Evolutionary conservation across 2,888 invertebrate genomes (phyloP).

Genomic region (Emmelina monodactyla): DNA sequence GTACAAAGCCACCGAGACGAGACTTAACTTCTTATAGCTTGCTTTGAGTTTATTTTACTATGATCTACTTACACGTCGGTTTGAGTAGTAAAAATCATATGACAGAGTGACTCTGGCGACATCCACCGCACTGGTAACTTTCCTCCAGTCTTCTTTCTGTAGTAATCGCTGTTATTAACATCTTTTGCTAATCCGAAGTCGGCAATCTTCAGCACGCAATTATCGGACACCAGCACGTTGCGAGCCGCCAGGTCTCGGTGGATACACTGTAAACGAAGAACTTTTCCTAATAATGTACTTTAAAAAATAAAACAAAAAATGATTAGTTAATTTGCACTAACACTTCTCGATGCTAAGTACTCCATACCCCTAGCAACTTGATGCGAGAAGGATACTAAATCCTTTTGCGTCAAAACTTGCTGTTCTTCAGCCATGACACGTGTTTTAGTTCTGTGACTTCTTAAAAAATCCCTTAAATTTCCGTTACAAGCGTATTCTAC

Average conservation of each 20-base stretch:
- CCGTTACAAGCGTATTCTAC: constrained; percentile 92
- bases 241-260: constrained; percentile 97
- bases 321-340: constrained; percentile 59
- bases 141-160: constrained; percentile 97
- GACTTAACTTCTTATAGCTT: too few relatives aligned
- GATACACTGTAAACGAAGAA: constrained; percentile 88
- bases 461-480: constrained; percentile 93
- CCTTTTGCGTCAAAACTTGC: constrained; percentile 83
- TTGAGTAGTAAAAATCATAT: constrained; percentile 92
- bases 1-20: too few relatives aligned
- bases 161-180: constrained; percentile 93
- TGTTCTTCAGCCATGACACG: constrained; percentile 76
- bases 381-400: constrained; percentile 94
- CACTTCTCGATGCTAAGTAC: constrained; percentile 92
- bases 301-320: too few relatives aligned
- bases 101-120: constrained; percentile 97
- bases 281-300: too few relatives aligned
- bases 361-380: constrained; percentile 99
- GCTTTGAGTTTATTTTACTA: too few relatives aligned
- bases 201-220: constrained; percentile 94
- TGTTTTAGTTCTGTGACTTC: constrained; percentile 79
- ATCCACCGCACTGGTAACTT: constrained; percentile 98
- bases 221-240: constrained; percentile 94
- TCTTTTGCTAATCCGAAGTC: constrained; percentile 98
- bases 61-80: constrained; percentile 80